Percentiles rank a stretch among this genome's conserved stretches.
Conservation (phyloP, 2,113 vertebrate species). For the Diadophis punctatus region DNA sequence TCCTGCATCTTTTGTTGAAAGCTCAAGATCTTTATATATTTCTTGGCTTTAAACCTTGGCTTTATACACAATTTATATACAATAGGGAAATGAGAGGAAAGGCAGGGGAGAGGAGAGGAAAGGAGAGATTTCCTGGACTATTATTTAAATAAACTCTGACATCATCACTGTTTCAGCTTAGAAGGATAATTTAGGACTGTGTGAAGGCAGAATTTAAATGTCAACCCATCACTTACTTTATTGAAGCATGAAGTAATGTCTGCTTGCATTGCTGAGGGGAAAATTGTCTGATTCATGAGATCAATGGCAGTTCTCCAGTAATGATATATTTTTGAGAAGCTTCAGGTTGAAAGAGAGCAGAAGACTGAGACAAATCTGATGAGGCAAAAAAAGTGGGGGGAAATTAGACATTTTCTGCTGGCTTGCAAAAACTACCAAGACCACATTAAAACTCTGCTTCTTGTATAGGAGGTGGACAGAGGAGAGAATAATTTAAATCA, state of each 20-base stretch:
- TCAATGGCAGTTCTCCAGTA: slow-evolving; percentile 36
- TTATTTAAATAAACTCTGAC: slow-evolving; percentile 43
- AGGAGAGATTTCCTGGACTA: neutral
- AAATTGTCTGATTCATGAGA: slow-evolving; percentile 43
- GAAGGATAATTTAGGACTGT: slow-evolving; percentile 41
- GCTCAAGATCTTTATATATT: neutral
- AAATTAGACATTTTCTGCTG: slow-evolving; percentile 19
- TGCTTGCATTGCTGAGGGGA: slow-evolving; percentile 33
- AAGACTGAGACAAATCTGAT: slow-evolving; percentile 27
- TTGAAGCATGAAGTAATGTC: slow-evolving; percentile 56
- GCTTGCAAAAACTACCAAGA: slow-evolving; percentile 18
- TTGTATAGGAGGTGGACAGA: neutral
- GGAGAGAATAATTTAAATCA: neutral
- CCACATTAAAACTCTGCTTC: neutral
- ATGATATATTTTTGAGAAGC: slow-evolving; percentile 28
- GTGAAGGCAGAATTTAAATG: slow-evolving; percentile 58
- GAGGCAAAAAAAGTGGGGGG: neutral
- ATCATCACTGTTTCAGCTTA: slow-evolving; percentile 39
- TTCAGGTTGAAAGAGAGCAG: slow-evolving; percentile 4
- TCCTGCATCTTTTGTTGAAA: neutral
- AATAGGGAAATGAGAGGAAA: neutral
- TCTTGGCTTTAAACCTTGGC: neutral
- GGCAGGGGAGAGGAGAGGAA: neutral
- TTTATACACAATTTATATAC: neutral
- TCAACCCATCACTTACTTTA: slow-evolving; percentile 48